phyloP scores from a whole-genome alignment of 2,888 invertebrate genomes.

The Girardia tigrina region DNA sequence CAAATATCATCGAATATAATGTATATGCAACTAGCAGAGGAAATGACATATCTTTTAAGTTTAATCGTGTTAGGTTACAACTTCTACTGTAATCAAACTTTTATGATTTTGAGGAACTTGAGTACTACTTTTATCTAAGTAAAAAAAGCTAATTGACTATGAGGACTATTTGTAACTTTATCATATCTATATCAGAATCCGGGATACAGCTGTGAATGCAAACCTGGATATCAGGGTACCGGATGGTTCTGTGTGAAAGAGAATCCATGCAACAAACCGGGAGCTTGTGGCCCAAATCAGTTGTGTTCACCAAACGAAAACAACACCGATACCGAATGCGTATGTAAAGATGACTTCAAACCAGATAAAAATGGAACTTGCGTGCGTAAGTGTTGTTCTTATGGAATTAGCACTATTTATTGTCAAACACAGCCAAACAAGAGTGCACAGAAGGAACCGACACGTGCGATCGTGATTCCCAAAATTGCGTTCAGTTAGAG shows the following conservation, averaged over 20 bases:
- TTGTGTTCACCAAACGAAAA: not conserved
- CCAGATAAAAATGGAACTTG: not conserved
- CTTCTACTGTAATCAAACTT: too few relatives aligned
- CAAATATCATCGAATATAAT: too few relatives aligned
- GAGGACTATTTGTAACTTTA: too few relatives aligned
- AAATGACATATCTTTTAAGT: too few relatives aligned
- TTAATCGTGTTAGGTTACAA: too few relatives aligned
- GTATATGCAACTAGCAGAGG: too few relatives aligned
- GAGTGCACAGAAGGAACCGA: constrained; percentile 25
- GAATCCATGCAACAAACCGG: constrained; percentile 24
- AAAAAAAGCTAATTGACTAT: too few relatives aligned
- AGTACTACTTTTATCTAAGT: too few relatives aligned
- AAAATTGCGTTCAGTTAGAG: constrained; percentile 21
- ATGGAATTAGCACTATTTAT: not conserved
- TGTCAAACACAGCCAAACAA: constrained; percentile 14
- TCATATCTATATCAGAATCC: too few relatives aligned
- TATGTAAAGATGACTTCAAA: not conserved
- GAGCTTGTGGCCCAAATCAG: constrained; percentile 7
- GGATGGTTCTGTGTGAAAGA: constrained; percentile 34
- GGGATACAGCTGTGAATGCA: constrained; percentile 36
- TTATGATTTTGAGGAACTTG: too few relatives aligned
- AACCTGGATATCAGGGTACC: constrained; percentile 37
- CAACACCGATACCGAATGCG: not conserved
- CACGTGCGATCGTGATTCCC: constrained; percentile 28
- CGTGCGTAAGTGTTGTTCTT: not conserved